Conservation (phyloP, 2,888 invertebrate species). For the Mycogona germanica region DNA sequence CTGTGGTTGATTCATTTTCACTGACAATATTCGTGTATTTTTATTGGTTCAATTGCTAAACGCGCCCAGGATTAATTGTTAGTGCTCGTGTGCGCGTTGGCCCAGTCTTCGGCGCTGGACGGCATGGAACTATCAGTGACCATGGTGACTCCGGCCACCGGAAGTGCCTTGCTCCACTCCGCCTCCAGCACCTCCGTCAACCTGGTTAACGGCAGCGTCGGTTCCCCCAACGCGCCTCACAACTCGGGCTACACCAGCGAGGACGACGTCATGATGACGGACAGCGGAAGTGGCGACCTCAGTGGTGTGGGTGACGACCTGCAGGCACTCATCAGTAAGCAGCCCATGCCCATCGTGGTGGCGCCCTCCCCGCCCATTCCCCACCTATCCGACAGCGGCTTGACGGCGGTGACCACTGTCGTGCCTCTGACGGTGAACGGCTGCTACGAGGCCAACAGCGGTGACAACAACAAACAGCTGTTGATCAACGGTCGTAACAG, state of each 20-base stretch:
- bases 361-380: slow-evolving; percentile 5
- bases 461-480: slow-evolving; percentile 15
- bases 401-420: neutral
- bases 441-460: slow-evolving; percentile 3
- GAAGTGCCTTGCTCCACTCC: slow-evolving; percentile 19
- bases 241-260: slow-evolving; percentile 19
- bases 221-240: slow-evolving; percentile 3
- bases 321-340: neutral
- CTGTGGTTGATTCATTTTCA: too few species aligned
- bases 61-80: too few species aligned
- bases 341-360: neutral
- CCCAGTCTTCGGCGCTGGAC: too few species aligned
- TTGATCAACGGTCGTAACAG: slow-evolving; percentile 2
- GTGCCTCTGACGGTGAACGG: slow-evolving; percentile 19
- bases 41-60: too few species aligned
- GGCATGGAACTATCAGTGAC: slow-evolving; percentile 25
- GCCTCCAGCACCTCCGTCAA: neutral
- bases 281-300: slow-evolving; percentile 12
- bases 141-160: slow-evolving; percentile 26
- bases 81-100: too few species aligned
- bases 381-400: neutral
- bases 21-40: too few species aligned
- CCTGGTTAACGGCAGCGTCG: slow-evolving; percentile 10
- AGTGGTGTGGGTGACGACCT: slow-evolving; percentile 8
- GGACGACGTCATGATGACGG: slow-evolving; percentile 20